Percentiles rank a stretch among this genome's conserved stretches.
phyloP scores from a whole-genome alignment of 2,797 vertebrate species.

The Lepus townsendii region DNA sequence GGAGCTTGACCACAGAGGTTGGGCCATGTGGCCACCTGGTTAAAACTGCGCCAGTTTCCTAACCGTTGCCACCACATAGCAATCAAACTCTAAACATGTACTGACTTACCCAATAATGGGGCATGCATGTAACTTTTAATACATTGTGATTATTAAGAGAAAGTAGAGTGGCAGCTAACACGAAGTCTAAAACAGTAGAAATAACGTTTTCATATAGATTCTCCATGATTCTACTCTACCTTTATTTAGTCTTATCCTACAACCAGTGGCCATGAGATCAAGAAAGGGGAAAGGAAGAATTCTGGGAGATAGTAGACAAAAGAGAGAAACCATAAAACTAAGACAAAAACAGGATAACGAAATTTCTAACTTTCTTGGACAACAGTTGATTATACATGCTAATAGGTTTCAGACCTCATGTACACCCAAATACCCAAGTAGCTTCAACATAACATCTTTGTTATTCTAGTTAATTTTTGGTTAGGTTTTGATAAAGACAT shows the following conservation, averaged over 20 bases:
- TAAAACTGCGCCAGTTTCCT: too few relatives aligned
- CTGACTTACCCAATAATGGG: background rate
- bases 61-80: background rate
- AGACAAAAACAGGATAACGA: background rate
- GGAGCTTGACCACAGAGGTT: too few relatives aligned
- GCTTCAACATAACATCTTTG: background rate
- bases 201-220: background rate
- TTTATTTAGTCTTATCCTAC: background rate
- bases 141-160: background rate
- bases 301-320: background rate
- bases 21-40: too few relatives aligned
- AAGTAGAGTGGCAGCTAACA: background rate
- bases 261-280: background rate
- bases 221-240: background rate
- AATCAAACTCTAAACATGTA: background rate
- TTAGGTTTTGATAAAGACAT: constrained; percentile 50
- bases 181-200: background rate
- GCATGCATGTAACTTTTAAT: background rate
- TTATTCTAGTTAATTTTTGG: constrained; percentile 41
- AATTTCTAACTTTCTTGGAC: background rate
- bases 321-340: background rate
- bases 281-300: background rate
- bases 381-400: background rate
- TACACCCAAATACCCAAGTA: background rate
- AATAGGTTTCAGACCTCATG: background rate